These are phyloP conservation scores for Nomada ruficornis DNA, from an alignment of 2,888 invertebrate species.

Conservation along the genomic window DNA sequence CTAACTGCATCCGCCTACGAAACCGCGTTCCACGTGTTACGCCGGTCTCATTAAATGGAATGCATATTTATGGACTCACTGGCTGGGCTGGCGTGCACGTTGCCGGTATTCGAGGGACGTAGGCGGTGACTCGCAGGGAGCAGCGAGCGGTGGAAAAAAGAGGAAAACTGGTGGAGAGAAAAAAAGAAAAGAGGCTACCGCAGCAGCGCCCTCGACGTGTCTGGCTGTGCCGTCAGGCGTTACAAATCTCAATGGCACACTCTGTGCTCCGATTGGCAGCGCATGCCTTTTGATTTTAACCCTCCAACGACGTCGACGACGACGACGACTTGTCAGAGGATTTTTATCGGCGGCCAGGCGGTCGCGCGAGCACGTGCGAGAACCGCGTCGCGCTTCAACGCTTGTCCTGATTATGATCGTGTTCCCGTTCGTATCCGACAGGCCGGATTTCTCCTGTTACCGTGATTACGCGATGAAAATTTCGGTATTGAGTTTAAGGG, in stretches of 20 bases:
- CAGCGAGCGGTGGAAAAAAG: not conserved
- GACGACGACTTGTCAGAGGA: conserved; percentile 28
- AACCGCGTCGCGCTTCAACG: conserved; percentile 28
- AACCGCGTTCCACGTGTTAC: conserved; percentile 57
- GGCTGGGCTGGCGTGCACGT: conserved; percentile 35
- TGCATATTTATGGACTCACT: conserved; percentile 73
- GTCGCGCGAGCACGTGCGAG: conserved; percentile 12
- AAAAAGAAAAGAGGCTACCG: conserved; percentile 32
- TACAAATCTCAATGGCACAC: conserved; percentile 72
- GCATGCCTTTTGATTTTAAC: conserved; percentile 68
- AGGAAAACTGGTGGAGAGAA: not conserved
- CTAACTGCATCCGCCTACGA: conserved; percentile 62
- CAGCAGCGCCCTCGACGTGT: conserved; percentile 60
- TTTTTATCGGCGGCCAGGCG: conserved; percentile 53
- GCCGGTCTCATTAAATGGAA: conserved; percentile 72
- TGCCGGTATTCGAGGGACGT: conserved; percentile 47
- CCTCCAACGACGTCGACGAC: conserved; percentile 54
- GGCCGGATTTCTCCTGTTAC: conserved; percentile 10
- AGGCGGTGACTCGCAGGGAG: conserved; percentile 29
- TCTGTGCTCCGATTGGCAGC: conserved; percentile 65
- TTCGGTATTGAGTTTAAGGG: not conserved
- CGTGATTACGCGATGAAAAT: conserved; percentile 14
- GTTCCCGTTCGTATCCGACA: conserved; percentile 40
- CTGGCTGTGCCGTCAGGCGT: conserved; percentile 67
- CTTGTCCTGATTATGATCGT: conserved; percentile 59